Conservation (phyloP, 2,888 invertebrate genomes). For the Portevinia maculata region DNA sequence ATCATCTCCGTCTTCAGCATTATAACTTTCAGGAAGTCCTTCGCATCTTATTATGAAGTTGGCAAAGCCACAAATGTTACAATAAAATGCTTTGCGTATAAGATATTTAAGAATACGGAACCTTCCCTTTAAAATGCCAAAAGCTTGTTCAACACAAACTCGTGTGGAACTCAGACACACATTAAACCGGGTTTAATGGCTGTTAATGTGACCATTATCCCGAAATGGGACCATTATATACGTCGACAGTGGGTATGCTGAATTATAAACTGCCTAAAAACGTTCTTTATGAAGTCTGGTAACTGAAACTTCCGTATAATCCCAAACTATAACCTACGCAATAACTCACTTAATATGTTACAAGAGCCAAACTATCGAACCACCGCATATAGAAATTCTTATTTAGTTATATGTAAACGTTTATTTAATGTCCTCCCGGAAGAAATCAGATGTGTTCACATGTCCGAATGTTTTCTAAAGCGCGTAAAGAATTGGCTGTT, state of each 20-base stretch:
- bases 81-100: background rate
- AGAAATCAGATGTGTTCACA: too few relatives aligned
- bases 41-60: background rate
- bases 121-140: conserved; percentile 29
- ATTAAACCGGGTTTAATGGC: conserved; percentile 49
- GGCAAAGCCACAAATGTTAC: background rate
- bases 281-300: too few relatives aligned
- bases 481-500: too few relatives aligned
- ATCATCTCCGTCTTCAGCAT: background rate
- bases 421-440: too few relatives aligned
- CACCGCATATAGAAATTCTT: too few relatives aligned
- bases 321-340: too few relatives aligned
- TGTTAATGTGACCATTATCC: conserved; percentile 52
- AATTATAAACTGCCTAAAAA: too few relatives aligned
- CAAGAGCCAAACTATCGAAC: too few relatives aligned
- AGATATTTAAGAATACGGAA: conserved; percentile 29
- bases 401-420: too few relatives aligned
- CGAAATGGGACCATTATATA: conserved; percentile 50
- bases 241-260: conserved; percentile 53
- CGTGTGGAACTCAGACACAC: conserved; percentile 37
- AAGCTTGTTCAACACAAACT: conserved; percentile 48
- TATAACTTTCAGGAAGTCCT: background rate
- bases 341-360: too few relatives aligned
- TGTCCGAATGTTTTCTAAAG: too few relatives aligned
- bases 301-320: too few relatives aligned